Evolutionary conservation across 1,140 invertebrate genomes (phyloP).

Genomic region (Nebria ingens): DNA sequence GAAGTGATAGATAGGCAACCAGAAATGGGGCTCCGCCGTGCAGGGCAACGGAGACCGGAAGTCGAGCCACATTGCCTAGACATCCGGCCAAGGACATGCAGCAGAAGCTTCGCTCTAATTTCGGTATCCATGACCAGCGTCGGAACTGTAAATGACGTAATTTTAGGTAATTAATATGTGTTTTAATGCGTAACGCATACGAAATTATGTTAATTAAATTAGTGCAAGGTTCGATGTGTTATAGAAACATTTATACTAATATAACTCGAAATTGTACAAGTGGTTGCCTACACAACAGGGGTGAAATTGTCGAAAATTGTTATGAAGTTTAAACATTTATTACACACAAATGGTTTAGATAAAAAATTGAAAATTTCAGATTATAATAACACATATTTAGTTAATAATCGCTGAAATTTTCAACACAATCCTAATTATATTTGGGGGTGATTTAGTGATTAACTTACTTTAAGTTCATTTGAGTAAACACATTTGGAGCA

Average conservation of each 20-base stretch:
- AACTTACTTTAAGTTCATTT: neutral
- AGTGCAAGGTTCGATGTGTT: neutral
- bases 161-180: too few species aligned
- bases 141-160: neutral
- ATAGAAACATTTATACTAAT: neutral
- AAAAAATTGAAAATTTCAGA: too few species aligned
- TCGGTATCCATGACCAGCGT: slow-evolving; percentile 30
- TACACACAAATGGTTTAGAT: too few species aligned
- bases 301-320: too few species aligned
- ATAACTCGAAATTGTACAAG: neutral
- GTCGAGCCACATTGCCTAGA: slow-evolving; percentile 40
- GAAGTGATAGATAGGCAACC: slow-evolving; percentile 51
- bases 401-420: neutral
- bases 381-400: neutral
- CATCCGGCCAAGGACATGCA: slow-evolving; percentile 41
- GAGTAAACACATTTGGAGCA: neutral
- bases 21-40: slow-evolving; percentile 52
- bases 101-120: slow-evolving; percentile 32
- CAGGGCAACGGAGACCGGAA: slow-evolving; percentile 39
- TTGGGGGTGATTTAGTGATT: neutral
- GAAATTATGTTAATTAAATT: too few species aligned
- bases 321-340: too few species aligned
- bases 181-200: too few species aligned
- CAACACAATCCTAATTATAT: neutral
- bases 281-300: too few species aligned